Conservation (phyloP, 2,888 invertebrate genomes). For the Chymomyza fuscimana region DNA sequence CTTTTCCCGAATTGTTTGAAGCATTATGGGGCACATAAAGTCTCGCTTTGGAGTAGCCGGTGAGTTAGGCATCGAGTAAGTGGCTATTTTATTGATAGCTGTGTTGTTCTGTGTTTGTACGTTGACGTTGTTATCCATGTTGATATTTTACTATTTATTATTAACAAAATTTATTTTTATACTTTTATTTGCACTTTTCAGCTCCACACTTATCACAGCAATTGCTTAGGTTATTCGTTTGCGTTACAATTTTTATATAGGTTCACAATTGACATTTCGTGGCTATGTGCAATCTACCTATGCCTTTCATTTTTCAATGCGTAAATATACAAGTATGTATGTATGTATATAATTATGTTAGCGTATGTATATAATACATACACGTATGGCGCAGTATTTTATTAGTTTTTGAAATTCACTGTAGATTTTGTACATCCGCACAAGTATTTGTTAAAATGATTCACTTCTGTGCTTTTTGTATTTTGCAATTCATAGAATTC, state of each 20-base stretch:
- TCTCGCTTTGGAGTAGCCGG: constrained; percentile 72
- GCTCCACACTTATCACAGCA: constrained; percentile 69
- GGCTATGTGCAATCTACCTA: constrained; percentile 4
- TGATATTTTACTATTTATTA: constrained; percentile 40
- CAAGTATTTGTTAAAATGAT: neutral
- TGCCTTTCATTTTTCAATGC: constrained; percentile 1
- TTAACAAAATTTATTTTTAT: constrained; percentile 16
- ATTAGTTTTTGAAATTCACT: constrained; percentile 1
- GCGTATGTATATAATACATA: constrained; percentile 8
- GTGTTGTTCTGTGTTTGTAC: constrained; percentile 17
- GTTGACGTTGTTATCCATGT: constrained; percentile 66
- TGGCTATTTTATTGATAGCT: constrained; percentile 57
- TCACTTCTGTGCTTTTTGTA: constrained; percentile 9
- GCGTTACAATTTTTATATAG: constrained; percentile 20
- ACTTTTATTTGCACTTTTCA: constrained; percentile 18
- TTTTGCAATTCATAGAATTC: constrained; percentile 20
- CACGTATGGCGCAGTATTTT: neutral
- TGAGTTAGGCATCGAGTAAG: constrained; percentile 52
- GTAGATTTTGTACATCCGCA: neutral
- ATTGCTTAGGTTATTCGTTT: constrained; percentile 29
- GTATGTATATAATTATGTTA: constrained; percentile 6
- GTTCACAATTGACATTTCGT: constrained; percentile 60
- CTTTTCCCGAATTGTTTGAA: constrained; percentile 67
- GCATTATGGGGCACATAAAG: constrained; percentile 62
- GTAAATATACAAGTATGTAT: neutral